Conservation (phyloP, 2,113 vertebrate genomes). For the Collichthys lucidus region DNA sequence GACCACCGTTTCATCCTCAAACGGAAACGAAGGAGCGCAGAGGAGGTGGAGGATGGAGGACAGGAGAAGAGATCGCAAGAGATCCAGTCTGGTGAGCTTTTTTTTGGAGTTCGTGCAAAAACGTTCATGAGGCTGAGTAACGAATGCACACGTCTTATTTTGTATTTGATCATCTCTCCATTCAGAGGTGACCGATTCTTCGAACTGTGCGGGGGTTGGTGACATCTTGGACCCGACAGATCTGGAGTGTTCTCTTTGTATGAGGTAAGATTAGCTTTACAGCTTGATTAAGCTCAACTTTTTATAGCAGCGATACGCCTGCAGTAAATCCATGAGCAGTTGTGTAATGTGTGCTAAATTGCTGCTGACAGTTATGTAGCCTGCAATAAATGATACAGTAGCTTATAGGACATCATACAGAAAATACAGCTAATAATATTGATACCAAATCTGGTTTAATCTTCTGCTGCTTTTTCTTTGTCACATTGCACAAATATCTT, state of each 20-base stretch:
- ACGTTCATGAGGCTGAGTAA: no score
- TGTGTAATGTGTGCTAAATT: neutral
- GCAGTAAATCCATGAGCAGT: neutral
- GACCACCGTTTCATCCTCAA: slow-evolving; percentile 77
- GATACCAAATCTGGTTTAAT: neutral
- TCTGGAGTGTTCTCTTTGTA: slow-evolving; percentile 94
- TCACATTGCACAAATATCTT: neutral
- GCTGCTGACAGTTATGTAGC: neutral
- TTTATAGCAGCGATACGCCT: no score
- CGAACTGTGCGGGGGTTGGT: slow-evolving; percentile 36
- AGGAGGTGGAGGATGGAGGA: slow-evolving; percentile 52
- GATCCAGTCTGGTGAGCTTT: slow-evolving; percentile 82
- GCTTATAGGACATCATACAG: neutral
- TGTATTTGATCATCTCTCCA: neutral
- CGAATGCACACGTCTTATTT: neutral
- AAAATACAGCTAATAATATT: neutral
- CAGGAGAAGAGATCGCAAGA: slow-evolving; percentile 75
- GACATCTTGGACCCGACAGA: slow-evolving; percentile 87
- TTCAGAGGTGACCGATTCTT: slow-evolving; percentile 27
- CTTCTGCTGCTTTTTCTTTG: neutral
- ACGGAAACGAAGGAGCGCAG: slow-evolving; percentile 76
- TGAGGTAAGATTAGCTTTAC: slow-evolving; percentile 85
- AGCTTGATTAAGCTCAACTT: neutral
- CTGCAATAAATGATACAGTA: neutral
- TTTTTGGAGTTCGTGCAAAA: neutral